Evolutionary conservation across 2,113 vertebrate genomes (phyloP).

Genomic region (Syngnathus floridae): DNA sequence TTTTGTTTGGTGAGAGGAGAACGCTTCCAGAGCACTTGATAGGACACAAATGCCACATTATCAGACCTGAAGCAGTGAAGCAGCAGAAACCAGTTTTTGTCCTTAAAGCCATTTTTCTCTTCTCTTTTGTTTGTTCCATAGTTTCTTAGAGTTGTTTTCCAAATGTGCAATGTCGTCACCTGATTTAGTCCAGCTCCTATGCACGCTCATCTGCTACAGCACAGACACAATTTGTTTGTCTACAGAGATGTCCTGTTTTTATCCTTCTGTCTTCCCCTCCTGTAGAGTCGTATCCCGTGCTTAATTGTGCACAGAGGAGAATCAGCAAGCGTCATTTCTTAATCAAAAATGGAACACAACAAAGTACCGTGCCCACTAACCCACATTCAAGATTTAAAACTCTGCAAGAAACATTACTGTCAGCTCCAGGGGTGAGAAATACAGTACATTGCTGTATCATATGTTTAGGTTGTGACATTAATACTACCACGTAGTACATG

Average conservation of each 20-base stretch:
- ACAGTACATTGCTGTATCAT: background rate
- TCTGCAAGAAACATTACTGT: background rate
- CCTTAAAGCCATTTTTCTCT: background rate
- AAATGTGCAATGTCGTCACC: background rate
- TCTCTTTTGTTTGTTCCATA: background rate
- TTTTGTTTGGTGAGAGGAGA: constrained; percentile 18
- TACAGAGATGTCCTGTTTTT: constrained; percentile 18
- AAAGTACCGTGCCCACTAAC: background rate
- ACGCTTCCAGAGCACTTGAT: constrained; percentile 8
- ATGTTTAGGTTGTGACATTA: background rate
- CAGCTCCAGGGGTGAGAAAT: background rate
- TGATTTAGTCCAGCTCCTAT: background rate
- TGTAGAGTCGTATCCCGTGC: constrained; percentile 44
- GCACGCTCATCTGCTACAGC: background rate
- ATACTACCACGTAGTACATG: background rate
- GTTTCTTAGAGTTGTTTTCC: background rate
- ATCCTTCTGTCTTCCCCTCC: constrained; percentile 35
- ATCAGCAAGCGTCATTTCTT: constrained; percentile 18
- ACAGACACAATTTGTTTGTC: constrained; percentile 13
- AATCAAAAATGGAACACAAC: background rate
- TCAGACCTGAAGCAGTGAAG: background rate
- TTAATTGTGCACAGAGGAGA: constrained; percentile 52
- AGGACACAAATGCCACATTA: constrained; percentile 8
- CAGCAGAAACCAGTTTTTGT: background rate
- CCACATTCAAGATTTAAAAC: background rate